These are phyloP conservation scores for Fringilla coelebs DNA, from an alignment of 2,797 vertebrate species.

Conservation along the genomic window DNA sequence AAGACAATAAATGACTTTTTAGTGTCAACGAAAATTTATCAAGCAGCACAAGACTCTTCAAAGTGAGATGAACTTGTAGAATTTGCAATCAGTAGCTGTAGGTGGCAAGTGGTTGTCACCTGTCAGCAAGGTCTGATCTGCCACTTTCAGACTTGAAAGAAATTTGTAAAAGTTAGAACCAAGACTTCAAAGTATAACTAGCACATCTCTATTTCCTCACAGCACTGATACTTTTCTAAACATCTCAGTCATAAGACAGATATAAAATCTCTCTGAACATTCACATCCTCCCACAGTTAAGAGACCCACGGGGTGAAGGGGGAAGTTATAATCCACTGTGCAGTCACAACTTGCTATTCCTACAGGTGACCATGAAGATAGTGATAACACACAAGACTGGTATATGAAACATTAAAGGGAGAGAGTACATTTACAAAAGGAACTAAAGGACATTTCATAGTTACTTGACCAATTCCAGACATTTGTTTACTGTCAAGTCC, in stretches of 20 bases:
- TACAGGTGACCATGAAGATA: neutral
- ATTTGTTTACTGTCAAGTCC: neutral
- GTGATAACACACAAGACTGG: neutral
- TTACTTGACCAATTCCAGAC: neutral
- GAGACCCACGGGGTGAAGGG: fast-evolving
- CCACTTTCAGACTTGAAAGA: neutral
- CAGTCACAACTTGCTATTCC: neutral
- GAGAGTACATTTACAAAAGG: neutral
- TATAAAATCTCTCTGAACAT: neutral
- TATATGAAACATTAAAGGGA: neutral
- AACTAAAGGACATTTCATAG: neutral
- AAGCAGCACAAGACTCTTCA: neutral
- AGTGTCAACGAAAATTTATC: neutral
- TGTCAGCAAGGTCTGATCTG: neutral
- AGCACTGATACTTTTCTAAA: neutral
- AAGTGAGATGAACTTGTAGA: neutral
- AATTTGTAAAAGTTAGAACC: neutral
- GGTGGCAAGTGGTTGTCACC: neutral
- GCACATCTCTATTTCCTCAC: neutral
- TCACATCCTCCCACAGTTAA: neutral
- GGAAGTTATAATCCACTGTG: neutral
- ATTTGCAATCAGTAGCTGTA: neutral
- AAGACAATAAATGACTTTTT: neutral
- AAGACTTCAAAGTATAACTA: neutral
- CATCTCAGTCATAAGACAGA: neutral